Evolutionary conservation across 1,140 invertebrate genomes (phyloP).

Genomic region (Brachionus calyciflorus): DNA sequence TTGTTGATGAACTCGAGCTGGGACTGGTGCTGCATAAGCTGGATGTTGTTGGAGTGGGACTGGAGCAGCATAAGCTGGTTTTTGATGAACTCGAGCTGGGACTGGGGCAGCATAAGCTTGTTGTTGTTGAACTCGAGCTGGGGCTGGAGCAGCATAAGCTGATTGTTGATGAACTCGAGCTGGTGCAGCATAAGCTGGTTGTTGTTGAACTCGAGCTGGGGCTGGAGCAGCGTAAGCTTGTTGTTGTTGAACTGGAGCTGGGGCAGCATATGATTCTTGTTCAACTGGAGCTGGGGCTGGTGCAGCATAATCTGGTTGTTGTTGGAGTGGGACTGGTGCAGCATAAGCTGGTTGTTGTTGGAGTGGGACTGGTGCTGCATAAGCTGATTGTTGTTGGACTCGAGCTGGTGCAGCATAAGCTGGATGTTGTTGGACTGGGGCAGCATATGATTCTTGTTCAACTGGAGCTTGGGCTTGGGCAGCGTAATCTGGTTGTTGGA

Average conservation of each 20-base stretch:
- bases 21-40: no score
- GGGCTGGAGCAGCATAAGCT: background rate
- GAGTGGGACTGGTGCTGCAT: background rate
- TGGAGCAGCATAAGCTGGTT: no score
- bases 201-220: background rate
- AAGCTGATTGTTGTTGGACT: background rate
- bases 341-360: background rate
- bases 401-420: no score
- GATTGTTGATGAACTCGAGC: background rate
- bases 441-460: background rate
- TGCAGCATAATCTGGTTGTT: background rate
- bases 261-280: background rate
- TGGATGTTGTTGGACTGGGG: background rate
- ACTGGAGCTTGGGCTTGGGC: background rate
- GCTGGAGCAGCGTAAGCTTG: background rate
- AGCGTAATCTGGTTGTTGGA: background rate
- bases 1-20: no score
- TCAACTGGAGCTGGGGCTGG: conserved; percentile 2
- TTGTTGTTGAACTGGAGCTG: background rate
- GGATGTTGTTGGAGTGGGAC: no score
- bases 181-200: background rate
- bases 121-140: background rate
- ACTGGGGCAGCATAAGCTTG: background rate
- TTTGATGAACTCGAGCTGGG: background rate
- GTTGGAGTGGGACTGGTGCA: background rate